Evolutionary conservation across 2,888 invertebrate species (phyloP).

Genomic region (Seladonia tumulorum): DNA sequence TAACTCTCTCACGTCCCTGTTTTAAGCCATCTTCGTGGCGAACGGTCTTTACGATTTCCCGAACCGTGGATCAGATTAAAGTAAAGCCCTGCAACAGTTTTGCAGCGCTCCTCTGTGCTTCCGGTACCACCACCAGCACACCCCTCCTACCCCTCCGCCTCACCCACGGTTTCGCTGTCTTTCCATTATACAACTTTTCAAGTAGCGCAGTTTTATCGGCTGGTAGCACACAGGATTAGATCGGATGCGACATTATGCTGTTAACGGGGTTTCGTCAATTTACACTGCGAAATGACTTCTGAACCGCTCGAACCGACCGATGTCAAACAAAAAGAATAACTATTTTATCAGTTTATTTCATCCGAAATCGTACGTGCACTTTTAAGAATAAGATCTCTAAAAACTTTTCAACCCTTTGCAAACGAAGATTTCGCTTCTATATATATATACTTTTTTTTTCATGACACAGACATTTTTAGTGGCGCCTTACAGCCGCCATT

Average conservation of each 20-base stretch:
- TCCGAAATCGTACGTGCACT: too few species aligned
- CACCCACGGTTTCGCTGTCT: background rate
- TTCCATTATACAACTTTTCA: slow-evolving; percentile 24
- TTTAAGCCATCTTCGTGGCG: slow-evolving; percentile 70
- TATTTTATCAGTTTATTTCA: too few species aligned
- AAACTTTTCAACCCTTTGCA: too few species aligned
- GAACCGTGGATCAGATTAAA: slow-evolving; percentile 70
- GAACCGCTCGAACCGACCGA: too few species aligned
- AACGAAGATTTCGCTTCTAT: too few species aligned
- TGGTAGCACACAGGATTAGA: slow-evolving; percentile 35
- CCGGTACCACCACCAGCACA: background rate
- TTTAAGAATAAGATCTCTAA: too few species aligned
- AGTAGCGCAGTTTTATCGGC: slow-evolving; percentile 13
- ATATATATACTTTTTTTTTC: too few species aligned
- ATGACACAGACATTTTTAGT: too few species aligned
- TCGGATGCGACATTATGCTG: slow-evolving; percentile 40
- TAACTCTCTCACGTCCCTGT: slow-evolving; percentile 71
- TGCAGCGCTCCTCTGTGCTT: slow-evolving; percentile 31
- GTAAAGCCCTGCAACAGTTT: slow-evolving; percentile 68
- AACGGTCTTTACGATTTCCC: slow-evolving; percentile 68
- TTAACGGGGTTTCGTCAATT: slow-evolving; percentile 36
- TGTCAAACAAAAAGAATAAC: too few species aligned
- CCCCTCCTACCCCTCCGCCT: too few species aligned
- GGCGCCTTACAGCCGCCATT: too few species aligned
- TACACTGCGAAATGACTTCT: background rate